Evolutionary conservation across 2,888 invertebrate species (phyloP), one percentile per base, ranked within the genome.

Genomic region (Coenonympha glycerion): DNA sequence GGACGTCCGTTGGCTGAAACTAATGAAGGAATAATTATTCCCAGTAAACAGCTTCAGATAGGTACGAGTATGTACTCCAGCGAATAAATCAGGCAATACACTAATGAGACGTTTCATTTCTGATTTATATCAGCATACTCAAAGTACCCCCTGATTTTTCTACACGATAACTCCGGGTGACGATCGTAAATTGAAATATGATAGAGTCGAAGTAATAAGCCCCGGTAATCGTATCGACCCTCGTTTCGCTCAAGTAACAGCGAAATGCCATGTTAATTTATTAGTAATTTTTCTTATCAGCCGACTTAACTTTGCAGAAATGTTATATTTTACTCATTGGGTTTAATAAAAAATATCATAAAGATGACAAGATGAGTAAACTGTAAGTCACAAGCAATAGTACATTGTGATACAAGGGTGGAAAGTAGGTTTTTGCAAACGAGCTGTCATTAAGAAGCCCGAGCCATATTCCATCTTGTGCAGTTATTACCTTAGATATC

Each of bases 161-260:
- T 81, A 73, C 81, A 76, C 84, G 78, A 84, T 87, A 85, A 86
- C 78, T 71, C 73, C 63, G 77, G 73, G 74, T 82, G 84, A 80
- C 75, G 85, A 81, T 85, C 86, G 76, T 85, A 87, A 87, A 86
- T 87, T 87, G 87, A 87, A 87, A 87, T 83, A 87, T 86, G 87
- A 87, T 86, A 84, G 84, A 87, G 82, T 82, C 75, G 65, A 72
- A 71, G 75, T 85, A 86, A 84, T 86, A 79, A 84, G 82, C 78
- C 59, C 60, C 60, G 63, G 71, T 79, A 80, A 80, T 80, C 75
- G 69, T 70, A 70, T 73, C 77, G 76, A 76, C 84, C 84, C 76
- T 73, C 58, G 62, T 66, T n/a, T 63, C 64, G 64, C 67, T 74
- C 68, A 57, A 64, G 63, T 74, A 68, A 71, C 69, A 61, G 67